phyloP scores from a whole-genome alignment of 2,797 vertebrate genomes.

The Enteromius paludinosus region DNA sequence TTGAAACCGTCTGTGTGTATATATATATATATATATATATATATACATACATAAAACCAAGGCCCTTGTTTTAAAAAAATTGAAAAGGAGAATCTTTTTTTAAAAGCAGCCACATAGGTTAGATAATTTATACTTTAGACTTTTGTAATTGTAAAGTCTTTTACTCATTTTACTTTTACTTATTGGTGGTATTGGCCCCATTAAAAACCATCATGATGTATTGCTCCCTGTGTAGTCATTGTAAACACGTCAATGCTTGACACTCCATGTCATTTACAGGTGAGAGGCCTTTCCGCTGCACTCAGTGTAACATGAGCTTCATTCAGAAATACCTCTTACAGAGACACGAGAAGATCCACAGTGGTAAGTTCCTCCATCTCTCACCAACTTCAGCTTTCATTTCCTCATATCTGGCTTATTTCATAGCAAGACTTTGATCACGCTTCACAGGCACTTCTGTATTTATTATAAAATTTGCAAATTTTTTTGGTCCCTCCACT shows the following conservation, averaged over 20 bases:
- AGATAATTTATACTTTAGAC: neutral
- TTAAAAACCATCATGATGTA: neutral
- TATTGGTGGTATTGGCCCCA: neutral
- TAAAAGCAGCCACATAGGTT: neutral
- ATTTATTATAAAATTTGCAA: neutral
- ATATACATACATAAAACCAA: neutral
- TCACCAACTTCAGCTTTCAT: neutral
- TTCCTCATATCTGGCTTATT: neutral
- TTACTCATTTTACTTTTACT: neutral
- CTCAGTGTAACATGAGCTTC: conserved; percentile 99
- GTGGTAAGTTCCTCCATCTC: conserved; percentile 73
- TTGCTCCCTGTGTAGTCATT: neutral
- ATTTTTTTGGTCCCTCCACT: neutral
- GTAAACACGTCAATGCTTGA: neutral
- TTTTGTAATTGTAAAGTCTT: neutral
- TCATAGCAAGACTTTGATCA: neutral
- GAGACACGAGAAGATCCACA: conserved; percentile 98
- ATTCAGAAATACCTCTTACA: conserved; percentile 99
- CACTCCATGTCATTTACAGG: conserved; percentile 68
- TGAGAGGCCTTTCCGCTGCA: conserved; percentile 96
- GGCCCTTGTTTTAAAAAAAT: too few relatives aligned
- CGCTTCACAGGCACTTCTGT: neutral
- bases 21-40: too few relatives aligned
- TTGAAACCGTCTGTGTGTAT: too few relatives aligned
- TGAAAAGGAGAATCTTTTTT: neutral